Evolutionary conservation across 1,140 invertebrate genomes (phyloP), one percentile per base, ranked within the genome.

Genomic region (Steinernema khuongi): DNA sequence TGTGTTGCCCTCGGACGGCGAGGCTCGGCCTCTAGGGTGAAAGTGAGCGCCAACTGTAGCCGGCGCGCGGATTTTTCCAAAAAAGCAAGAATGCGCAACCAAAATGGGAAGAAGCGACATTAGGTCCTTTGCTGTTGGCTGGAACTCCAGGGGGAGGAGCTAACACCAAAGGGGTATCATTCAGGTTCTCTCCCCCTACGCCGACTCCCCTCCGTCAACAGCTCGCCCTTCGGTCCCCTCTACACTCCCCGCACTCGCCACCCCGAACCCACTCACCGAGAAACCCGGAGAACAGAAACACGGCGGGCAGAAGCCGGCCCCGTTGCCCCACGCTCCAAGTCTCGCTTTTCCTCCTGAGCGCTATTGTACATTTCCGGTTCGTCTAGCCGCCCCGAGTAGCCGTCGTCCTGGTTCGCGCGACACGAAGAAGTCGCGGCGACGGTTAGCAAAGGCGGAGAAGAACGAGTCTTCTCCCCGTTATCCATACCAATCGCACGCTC

Each of bases 101-200:
- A 60, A 60, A 60, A 60, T n/a, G 50, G 22, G 26, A 60, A 60
- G 50, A 60, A 60, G 50, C 50, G 50, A 60, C 50, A 26, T 60
- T 26, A 22, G 50, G 50, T 14, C 26, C 50, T 60, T 41, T 41
- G 50, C 50, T 41, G 50, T 60, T 60, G 50, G 11, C 26, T 60
- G 19, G 7, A 14, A 7, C 36, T 41, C 22, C 50, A 11, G 50
- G 11, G 50, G 50, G 50, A 7, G 50, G 50, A 22, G 50, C 50
- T 60, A 60, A 17, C 50, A 26, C 50, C 19, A 60, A 60, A 60
- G 50, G 50, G 50, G 50, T 60, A 60, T 60, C 50, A 60, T 60
- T 60, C 50, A 60, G 50, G 50, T 60, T 60, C 50, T 60, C 4
- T 22, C 50, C 50, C n/a, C 50, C 50, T 26, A 17, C 50, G 11